Evolutionary conservation across 2,797 vertebrate genomes (phyloP), one percentile per base, ranked within the genome.

Genomic region (Denticeps clupeoides): DNA sequence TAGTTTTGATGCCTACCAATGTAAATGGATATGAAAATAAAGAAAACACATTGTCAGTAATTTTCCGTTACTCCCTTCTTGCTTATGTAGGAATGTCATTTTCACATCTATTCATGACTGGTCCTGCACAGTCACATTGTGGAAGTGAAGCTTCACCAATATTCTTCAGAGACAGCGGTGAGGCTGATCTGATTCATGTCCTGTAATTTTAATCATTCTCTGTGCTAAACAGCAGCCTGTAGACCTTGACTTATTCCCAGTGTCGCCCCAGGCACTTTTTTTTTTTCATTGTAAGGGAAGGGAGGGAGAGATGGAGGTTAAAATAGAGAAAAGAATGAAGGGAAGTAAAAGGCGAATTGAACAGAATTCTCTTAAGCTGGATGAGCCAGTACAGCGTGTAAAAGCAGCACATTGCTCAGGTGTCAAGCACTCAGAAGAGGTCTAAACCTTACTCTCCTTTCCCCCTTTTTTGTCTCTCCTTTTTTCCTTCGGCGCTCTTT

Each of bases 141-240:
- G n/a, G n/a, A n/a, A n/a, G n/a, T n/a, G n/a, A n/a, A n/a, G n/a
- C n/a, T n/a, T n/a, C n/a, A n/a, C n/a, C n/a, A n/a, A n/a, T n/a
- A n/a, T n/a, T n/a, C n/a, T n/a, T n/a, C n/a, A n/a, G 66, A 67
- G 61, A 54, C 65, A 58, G 62, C 57, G 56, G 65, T 54, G 52
- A 45, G 18, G 52, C 23, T 56, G n/a, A 56, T 64, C 56, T 70
- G 69, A 70, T 69, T 73, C 68, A 65, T 72, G 67, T 64, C 65
- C 51, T 79, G 71, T 71, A 77, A 78, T 83, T 77, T 75, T 77
- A 82, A 83, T 84, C 76, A 80, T 73, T 58, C 68, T 67, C 68
- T 29, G 56, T 71, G 67, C 75, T 83, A 79, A 81, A 78, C 71
- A 75, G 72, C 73, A 72, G 73, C 71, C 70, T 70, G 65, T 64